These are phyloP conservation scores for Melanogrammus aeglefinus DNA, from an alignment of 2,797 vertebrate species.

Conservation along the genomic window DNA sequence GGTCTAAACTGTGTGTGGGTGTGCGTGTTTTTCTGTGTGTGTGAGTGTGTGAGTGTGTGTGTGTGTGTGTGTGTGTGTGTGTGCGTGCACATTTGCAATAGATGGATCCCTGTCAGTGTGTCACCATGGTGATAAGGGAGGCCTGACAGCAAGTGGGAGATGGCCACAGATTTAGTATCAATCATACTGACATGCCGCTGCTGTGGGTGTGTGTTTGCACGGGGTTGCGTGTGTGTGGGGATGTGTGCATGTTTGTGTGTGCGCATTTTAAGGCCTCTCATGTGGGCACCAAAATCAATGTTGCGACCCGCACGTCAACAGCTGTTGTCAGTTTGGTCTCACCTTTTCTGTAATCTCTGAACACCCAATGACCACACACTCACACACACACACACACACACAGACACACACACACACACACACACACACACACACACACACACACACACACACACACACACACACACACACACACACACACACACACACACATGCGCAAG, in stretches of 20 bases:
- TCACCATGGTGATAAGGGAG: constrained; percentile 71
- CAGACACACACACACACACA: constrained; percentile 25
- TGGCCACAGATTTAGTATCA: constrained; percentile 72
- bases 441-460: constrained; percentile 11
- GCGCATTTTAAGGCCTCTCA: neutral
- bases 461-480: constrained; percentile 19
- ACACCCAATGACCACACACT: constrained; percentile 56
- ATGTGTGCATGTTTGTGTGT: neutral
- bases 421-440: constrained; percentile 35
- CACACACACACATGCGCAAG: neutral
- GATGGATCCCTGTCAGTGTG: constrained; percentile 66
- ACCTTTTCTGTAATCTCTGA: constrained; percentile 64
- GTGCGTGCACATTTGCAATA: constrained; percentile 38
- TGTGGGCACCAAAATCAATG: constrained; percentile 61
- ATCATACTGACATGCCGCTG: constrained; percentile 64
- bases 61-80: neutral
- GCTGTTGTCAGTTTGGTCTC: constrained; percentile 64
- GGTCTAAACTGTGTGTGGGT: constrained; percentile 10
- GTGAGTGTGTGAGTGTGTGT: constrained; percentile 6
- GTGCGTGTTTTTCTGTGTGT: neutral
- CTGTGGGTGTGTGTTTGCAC: constrained; percentile 5
- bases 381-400: constrained; percentile 12
- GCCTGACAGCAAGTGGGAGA: constrained; percentile 60
- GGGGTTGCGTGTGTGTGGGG: neutral
- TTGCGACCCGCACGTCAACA: constrained; percentile 62